These are phyloP conservation scores for Aegithalos caudatus DNA, from an alignment of 2,113 vertebrate genomes.

Conservation along the genomic window DNA sequence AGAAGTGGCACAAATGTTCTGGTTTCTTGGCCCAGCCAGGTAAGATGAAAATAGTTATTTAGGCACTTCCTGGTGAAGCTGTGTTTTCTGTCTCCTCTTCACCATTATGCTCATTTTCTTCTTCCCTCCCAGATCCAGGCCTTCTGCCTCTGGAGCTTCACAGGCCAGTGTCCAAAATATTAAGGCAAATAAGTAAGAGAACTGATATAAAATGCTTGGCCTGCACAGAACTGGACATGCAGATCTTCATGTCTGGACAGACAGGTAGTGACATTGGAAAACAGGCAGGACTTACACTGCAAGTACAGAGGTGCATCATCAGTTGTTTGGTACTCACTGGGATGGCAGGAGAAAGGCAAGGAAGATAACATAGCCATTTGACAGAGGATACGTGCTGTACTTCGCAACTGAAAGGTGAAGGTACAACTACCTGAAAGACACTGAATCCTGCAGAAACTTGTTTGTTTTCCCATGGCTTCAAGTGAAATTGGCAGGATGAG, in stretches of 20 bases:
- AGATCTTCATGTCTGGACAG: accelerated
- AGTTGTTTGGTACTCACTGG: not conserved
- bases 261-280: not conserved
- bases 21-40: not conserved
- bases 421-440: not conserved
- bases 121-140: not conserved
- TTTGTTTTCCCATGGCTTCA: not conserved
- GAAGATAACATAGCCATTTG: not conserved
- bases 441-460: not conserved
- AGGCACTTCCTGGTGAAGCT: not conserved
- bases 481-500: not conserved
- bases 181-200: not conserved
- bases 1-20: not conserved
- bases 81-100: not conserved
- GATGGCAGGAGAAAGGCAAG: not conserved
- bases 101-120: not conserved
- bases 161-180: not conserved
- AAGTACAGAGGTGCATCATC: not conserved
- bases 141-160: not conserved
- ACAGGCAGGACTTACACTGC: accelerated
- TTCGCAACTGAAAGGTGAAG: not conserved
- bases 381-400: not conserved
- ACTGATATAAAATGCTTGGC: not conserved
- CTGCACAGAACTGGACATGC: not conserved
- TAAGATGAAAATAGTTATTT: not conserved